These are phyloP conservation scores for Chiroxiphia lanceolata DNA, from an alignment of 2,797 vertebrate genomes.

Conservation along the genomic window DNA sequence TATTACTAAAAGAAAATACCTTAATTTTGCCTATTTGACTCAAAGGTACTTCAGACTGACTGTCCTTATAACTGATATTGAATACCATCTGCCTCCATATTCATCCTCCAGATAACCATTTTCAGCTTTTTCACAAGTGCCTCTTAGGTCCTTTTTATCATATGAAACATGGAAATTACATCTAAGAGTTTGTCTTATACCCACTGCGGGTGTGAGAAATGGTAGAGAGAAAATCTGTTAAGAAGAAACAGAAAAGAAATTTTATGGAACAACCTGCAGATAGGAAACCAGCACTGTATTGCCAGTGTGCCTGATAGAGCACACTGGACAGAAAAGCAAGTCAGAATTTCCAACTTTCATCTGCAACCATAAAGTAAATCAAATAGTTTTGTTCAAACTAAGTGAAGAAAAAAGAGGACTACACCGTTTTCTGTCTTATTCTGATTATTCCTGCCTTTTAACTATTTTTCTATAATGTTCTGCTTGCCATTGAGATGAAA, in stretches of 20 bases:
- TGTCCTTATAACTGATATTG: not conserved
- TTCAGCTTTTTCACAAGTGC: not conserved
- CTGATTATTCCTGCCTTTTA: not conserved
- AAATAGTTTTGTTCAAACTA: not conserved
- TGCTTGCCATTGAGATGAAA: not conserved
- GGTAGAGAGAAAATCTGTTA: not conserved
- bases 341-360: not conserved
- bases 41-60: not conserved
- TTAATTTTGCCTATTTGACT: not conserved
- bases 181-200: not conserved
- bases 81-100: not conserved
- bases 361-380: not conserved
- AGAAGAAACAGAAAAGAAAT: not conserved
- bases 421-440: not conserved
- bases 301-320: not conserved
- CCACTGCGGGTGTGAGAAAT: not conserved
- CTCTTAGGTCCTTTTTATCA: not conserved
- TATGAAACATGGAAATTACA: not conserved
- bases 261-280: not conserved
- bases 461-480: not conserved
- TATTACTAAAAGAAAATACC: not conserved
- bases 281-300: not conserved
- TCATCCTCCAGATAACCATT: not conserved
- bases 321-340: not conserved
- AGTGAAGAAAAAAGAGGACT: not conserved